These are phyloP conservation scores for Polypterus senegalus DNA, from an alignment of 2,113 vertebrate genomes.

Conservation along the genomic window DNA sequence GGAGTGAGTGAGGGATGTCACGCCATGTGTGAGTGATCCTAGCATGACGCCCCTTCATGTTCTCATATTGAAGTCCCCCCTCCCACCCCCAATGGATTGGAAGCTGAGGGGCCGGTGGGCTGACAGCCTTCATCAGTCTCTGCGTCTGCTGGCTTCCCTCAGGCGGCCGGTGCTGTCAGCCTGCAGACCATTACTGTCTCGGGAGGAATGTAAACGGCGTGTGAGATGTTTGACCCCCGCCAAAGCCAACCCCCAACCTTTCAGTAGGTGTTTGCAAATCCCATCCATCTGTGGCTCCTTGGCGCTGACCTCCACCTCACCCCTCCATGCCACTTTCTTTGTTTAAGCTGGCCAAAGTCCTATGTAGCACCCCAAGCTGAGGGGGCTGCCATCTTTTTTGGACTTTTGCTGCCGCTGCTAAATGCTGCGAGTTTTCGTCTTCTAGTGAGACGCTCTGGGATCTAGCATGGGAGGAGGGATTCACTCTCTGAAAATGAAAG, in stretches of 20 bases:
- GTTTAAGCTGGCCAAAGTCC: constrained; percentile 10
- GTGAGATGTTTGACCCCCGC: neutral
- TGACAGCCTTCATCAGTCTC: too few species aligned
- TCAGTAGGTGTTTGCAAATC: constrained; percentile 19
- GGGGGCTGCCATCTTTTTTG: neutral
- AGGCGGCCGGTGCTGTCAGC: too few species aligned
- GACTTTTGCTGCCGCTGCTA: constrained; percentile 19
- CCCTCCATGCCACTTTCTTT: constrained; percentile 15
- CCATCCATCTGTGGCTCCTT: constrained; percentile 16
- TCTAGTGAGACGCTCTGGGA: constrained; percentile 30
- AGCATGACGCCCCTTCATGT: too few species aligned
- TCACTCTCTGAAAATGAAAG: neutral
- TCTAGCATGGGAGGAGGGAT: constrained; percentile 12
- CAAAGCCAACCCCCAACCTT: constrained; percentile 8
- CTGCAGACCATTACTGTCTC: too few species aligned
- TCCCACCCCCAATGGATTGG: too few species aligned
- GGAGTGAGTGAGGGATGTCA: neutral
- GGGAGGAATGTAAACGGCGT: neutral
- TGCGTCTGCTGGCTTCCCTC: too few species aligned
- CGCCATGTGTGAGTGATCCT: neutral
- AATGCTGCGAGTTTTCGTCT: constrained; percentile 24
- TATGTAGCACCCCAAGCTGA: too few species aligned
- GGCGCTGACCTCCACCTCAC: neutral
- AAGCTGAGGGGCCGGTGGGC: too few species aligned
- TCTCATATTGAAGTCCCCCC: too few species aligned